A percentile compares a stretch with the other conserved stretches of the same genome.
These are phyloP conservation scores for Drosophila ogumai DNA, from an alignment of 1,140 invertebrate genomes.

Conservation along the genomic window DNA sequence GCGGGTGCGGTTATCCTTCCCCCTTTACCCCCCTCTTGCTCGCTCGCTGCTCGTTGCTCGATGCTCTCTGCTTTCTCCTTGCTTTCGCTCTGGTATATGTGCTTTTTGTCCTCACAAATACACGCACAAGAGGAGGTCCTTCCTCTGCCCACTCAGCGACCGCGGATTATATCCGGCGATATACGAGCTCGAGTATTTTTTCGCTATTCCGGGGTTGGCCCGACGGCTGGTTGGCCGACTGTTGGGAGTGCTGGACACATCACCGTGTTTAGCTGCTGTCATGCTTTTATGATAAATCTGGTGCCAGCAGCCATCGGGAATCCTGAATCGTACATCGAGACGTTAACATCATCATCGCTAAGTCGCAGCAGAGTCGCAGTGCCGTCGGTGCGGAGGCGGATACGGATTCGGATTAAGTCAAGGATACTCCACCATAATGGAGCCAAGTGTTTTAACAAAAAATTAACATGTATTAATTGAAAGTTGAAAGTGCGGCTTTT, in stretches of 20 bases:
- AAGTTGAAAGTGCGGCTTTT: slow-evolving; percentile 3
- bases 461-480: slow-evolving; percentile 4
- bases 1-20: slow-evolving; percentile 69
- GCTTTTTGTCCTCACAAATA: slow-evolving; percentile 73
- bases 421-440: slow-evolving; percentile 12
- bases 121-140: slow-evolving; percentile 26
- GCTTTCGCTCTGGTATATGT: slow-evolving; percentile 45
- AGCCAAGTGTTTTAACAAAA: neutral
- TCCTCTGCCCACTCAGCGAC: slow-evolving; percentile 79
- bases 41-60: slow-evolving; percentile 49
- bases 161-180: slow-evolving; percentile 77
- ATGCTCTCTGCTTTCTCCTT: slow-evolving; percentile 44
- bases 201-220: slow-evolving; percentile 79
- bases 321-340: slow-evolving; percentile 84
- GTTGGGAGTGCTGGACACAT: slow-evolving; percentile 76
- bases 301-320: slow-evolving; percentile 46
- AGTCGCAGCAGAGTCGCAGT: slow-evolving; percentile 33
- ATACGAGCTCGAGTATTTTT: slow-evolving; percentile 46
- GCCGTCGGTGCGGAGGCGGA: slow-evolving; percentile 43
- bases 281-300: slow-evolving; percentile 85
- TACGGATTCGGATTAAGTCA: neutral
- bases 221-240: slow-evolving; percentile 62
- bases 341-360: slow-evolving; percentile 78
- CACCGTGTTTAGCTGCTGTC: slow-evolving; percentile 78
- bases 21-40: slow-evolving; percentile 24